Percentiles rank a stretch among this genome's conserved stretches.
These are phyloP conservation scores for Melierax canorus DNA, from an alignment of 2,113 vertebrate species.

Conservation along the genomic window DNA sequence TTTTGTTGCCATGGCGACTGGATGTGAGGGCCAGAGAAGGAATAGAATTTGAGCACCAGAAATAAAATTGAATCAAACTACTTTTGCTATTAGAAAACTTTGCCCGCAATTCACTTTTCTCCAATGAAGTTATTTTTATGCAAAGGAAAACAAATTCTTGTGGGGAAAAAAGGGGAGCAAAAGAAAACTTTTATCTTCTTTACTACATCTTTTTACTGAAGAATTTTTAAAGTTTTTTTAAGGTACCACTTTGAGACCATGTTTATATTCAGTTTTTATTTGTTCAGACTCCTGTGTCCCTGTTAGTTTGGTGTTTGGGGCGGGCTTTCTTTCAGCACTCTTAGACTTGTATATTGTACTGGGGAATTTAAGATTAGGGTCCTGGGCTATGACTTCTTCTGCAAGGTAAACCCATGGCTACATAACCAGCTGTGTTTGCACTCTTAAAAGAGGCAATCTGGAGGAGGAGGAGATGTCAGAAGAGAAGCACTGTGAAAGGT, in stretches of 20 bases:
- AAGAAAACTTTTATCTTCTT: neutral
- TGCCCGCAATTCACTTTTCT: neutral
- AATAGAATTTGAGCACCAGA: neutral
- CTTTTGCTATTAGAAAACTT: conserved; percentile 25
- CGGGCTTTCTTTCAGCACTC: neutral
- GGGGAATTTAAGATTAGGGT: neutral
- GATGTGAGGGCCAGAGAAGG: neutral
- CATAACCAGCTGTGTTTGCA: neutral
- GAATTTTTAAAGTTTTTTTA: neutral
- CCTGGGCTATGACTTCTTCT: neutral
- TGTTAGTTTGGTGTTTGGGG: neutral
- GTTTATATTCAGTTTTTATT: neutral
- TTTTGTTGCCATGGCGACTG: conserved; percentile 4
- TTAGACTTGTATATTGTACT: neutral
- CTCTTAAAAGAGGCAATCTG: neutral
- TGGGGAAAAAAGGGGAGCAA: neutral
- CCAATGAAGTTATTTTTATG: neutral
- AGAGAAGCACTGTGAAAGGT: neutral
- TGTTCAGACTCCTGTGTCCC: neutral
- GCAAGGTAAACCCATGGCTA: neutral
- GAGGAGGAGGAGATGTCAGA: neutral
- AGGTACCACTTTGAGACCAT: neutral
- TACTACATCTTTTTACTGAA: neutral
- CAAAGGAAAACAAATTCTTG: neutral
- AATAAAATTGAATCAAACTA: conserved; percentile 26